phyloP scores from a whole-genome alignment of 2,888 invertebrate species.

The Philereme transversata region DNA sequence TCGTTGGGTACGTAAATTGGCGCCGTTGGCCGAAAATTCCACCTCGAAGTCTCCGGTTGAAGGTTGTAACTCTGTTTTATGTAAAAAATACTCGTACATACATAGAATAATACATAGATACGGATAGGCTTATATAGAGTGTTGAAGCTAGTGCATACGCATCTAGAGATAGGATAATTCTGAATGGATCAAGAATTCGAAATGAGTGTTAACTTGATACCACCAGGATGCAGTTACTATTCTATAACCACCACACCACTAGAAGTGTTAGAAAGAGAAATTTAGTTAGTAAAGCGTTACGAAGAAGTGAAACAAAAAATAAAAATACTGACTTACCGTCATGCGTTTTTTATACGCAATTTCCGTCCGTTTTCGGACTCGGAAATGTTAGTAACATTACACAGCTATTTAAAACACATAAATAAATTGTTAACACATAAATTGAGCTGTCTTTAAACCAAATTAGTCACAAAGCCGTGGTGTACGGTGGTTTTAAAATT shows the following conservation, averaged over 20 bases:
- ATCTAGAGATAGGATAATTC: slow-evolving; percentile 78
- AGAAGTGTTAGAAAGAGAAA: slow-evolving; percentile 58
- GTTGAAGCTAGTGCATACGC: slow-evolving; percentile 62
- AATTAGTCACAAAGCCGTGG: slow-evolving; percentile 77
- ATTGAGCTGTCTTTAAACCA: slow-evolving; percentile 77
- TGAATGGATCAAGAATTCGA: slow-evolving; percentile 53
- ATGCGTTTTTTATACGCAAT: slow-evolving; percentile 37
- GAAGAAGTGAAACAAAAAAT: slow-evolving; percentile 51
- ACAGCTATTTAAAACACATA: slow-evolving; percentile 51
- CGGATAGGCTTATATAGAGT: slow-evolving; percentile 30
- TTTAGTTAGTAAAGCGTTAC: slow-evolving; percentile 69
- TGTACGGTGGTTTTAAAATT: slow-evolving; percentile 67
- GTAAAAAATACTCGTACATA: slow-evolving; percentile 48
- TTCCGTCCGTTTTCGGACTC: slow-evolving; percentile 39
- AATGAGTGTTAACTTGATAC: slow-evolving; percentile 50
- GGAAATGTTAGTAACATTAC: slow-evolving; percentile 66
- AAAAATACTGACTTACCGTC: slow-evolving; percentile 67
- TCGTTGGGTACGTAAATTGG: slow-evolving; percentile 78
- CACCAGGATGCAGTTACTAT: slow-evolving; percentile 47
- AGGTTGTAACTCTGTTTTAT: slow-evolving; percentile 79
- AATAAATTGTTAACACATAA: slow-evolving; percentile 53
- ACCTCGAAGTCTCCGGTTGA: slow-evolving; percentile 73
- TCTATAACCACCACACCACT: slow-evolving; percentile 80
- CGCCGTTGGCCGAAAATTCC: slow-evolving; percentile 80
- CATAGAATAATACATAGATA: slow-evolving; percentile 50